Conservation (phyloP, 2,888 invertebrate species). For the Drosophila anomelani region DNA sequence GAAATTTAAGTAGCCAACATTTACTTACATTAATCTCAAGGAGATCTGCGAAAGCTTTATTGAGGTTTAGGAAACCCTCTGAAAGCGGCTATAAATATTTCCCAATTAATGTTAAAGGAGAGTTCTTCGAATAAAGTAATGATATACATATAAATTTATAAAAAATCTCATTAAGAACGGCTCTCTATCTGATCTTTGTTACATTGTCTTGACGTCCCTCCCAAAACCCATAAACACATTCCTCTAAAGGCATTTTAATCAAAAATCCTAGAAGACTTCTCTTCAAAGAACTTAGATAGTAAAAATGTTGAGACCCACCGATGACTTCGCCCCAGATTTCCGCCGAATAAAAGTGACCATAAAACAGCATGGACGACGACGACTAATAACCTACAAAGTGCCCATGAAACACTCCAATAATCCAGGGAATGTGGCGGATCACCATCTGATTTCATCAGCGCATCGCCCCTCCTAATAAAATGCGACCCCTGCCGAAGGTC, state of each 20-base stretch:
- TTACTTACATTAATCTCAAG: constrained; percentile 19
- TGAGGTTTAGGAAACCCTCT: not conserved
- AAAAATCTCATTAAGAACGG: not conserved
- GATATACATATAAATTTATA: not conserved
- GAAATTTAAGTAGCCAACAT: constrained; percentile 24
- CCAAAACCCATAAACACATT: not conserved
- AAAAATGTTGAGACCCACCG: not conserved
- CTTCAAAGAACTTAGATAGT: not conserved
- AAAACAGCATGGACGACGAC: constrained; percentile 8
- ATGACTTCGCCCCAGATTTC: not conserved
- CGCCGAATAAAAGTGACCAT: constrained; percentile 4
- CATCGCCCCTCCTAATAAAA: constrained; percentile 21
- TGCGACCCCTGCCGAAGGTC: constrained; percentile 7
- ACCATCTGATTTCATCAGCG: constrained; percentile 40
- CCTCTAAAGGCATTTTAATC: not conserved
- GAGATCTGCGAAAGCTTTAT: not conserved
- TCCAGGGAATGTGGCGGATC: constrained; percentile 34
- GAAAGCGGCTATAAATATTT: not conserved
- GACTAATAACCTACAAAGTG: constrained; percentile 30
- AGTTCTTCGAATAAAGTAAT: not conserved
- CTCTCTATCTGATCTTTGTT: not conserved
- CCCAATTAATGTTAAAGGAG: not conserved
- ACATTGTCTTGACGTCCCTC: not conserved
- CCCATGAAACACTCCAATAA: constrained; percentile 33
- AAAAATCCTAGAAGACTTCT: not conserved